Evolutionary conservation across 2,113 vertebrate genomes (phyloP).

Genomic region (Psilopsiagon aurifrons): DNA sequence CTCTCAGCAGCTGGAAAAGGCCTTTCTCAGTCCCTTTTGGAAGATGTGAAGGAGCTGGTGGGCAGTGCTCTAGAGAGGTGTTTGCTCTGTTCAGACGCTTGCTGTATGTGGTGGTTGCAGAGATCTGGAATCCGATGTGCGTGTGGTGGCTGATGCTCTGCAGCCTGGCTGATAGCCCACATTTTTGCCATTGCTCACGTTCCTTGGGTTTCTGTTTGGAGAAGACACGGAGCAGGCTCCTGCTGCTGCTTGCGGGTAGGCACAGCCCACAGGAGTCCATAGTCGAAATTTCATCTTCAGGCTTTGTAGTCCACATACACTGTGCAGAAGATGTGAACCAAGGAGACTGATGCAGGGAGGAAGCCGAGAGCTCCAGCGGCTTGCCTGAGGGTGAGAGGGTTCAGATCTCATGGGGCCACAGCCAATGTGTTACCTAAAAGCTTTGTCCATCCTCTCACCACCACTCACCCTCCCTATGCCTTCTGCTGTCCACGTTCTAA

Average conservation of each 20-base stretch:
- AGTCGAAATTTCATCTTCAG: not conserved
- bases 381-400: not conserved
- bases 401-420: accelerated
- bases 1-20: not conserved
- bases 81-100: not conserved
- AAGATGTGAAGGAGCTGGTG: not conserved
- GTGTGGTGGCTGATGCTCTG: not conserved
- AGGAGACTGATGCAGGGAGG: not conserved
- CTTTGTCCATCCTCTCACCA: not conserved
- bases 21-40: not conserved
- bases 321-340: not conserved
- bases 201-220: not conserved
- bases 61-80: not conserved
- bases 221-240: not conserved
- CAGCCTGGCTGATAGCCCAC: not conserved
- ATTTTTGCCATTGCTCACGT: not conserved
- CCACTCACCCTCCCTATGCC: not conserved
- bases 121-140: not conserved
- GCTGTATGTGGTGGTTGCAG: not conserved
- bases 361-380: not conserved
- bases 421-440: not conserved
- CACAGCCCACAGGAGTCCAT: not conserved
- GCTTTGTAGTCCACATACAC: not conserved
- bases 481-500: not conserved
- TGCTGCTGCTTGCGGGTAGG: constrained; percentile 14